These are phyloP conservation scores for Tautogolabrus adspersus DNA, from an alignment of 2,113 vertebrate genomes.

Conservation along the genomic window DNA sequence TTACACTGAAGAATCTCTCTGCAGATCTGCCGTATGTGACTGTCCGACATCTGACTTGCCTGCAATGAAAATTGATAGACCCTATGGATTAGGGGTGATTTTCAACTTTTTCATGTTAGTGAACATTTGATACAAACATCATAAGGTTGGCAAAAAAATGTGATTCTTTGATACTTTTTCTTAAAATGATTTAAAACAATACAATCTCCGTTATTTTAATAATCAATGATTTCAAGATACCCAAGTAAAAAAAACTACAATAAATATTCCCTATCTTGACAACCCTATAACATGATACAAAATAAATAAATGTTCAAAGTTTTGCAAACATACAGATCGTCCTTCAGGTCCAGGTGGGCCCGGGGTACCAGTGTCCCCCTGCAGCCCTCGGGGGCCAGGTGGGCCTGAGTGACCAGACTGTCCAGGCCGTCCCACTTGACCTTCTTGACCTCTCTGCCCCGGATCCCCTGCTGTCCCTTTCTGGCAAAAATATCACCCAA, in stretches of 20 bases:
- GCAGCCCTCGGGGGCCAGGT: slow-evolving; percentile 85
- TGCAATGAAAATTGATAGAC: slow-evolving; percentile 66
- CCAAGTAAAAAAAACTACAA: too few species aligned
- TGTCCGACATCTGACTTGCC: slow-evolving; percentile 91
- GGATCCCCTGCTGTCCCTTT: slow-evolving; percentile 92
- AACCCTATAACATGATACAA: too few species aligned
- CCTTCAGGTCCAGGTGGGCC: slow-evolving; percentile 91
- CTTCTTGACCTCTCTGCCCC: slow-evolving; percentile 86
- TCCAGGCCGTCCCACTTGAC: slow-evolving; percentile 90
- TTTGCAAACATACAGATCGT: slow-evolving; percentile 87
- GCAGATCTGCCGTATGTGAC: slow-evolving; percentile 94
- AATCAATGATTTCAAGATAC: too few species aligned
- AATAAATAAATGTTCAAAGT: background rate
- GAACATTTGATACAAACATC: background rate
- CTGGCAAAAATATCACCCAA: slow-evolving; percentile 82
- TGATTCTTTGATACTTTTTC: too few species aligned
- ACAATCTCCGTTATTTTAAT: too few species aligned
- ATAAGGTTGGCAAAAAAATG: too few species aligned
- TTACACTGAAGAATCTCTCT: slow-evolving; percentile 92
- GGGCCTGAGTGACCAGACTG: slow-evolving; percentile 85
- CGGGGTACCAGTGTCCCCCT: slow-evolving; percentile 84
- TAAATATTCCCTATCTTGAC: too few species aligned
- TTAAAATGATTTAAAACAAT: too few species aligned
- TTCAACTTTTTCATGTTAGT: background rate
- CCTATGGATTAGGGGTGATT: background rate